Base-by-base conservation (phyloP, 1,140 invertebrate genomes). In the Ceratitis capitata region DNA sequence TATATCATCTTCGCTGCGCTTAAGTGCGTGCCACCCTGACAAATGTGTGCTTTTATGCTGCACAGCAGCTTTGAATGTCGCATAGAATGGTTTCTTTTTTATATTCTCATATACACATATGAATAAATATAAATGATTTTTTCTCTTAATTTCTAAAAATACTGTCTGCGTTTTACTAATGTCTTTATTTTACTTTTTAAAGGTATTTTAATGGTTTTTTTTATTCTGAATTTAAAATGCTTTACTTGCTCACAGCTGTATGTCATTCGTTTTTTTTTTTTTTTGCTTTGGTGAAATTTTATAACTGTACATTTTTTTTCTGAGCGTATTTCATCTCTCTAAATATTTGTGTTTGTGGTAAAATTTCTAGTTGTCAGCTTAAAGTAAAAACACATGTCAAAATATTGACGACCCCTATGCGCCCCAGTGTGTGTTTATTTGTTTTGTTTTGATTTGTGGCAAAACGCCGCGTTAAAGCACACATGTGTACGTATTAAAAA, bases 341-440 rank as follows among this genome's bases (percentile, higher is more conserved):
- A 35, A n/a, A 35, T 69, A 69, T 69, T 69, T 39, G 32, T 69
- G 61, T 69, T 69, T 69, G 61, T 32, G 61, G 61, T 69, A 35
- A 35, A 69, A 69, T 69, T 69, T 69, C 32, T 69, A 69, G 61
- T 69, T 69, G 61, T 69, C 61, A 69, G 61, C 61, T 69, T 69
- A 39, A 69, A 69, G 61, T 35, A 35, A 69, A 69, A 69, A 69
- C 61, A 69, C 9, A 69, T 69, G 61, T 69, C 61, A 69, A 69
- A 69, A 39, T 29, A 39, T 69, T 39, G 61, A 35, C 16, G 32
- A 19, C 16, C 16, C 61, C n/a, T n/a, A n/a, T 12, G 32, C 32
- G 32, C 29, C 61, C 35, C 35, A 19, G 32, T n/a, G 61, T 16
- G 61, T 35, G 32, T 69, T 69, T 69, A 35, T 69, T 69, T 69